Percentiles rank a stretch among this genome's conserved stretches.
These are phyloP conservation scores for Andrena marginata DNA, from an alignment of 2,888 invertebrate genomes.

Conservation along the genomic window DNA sequence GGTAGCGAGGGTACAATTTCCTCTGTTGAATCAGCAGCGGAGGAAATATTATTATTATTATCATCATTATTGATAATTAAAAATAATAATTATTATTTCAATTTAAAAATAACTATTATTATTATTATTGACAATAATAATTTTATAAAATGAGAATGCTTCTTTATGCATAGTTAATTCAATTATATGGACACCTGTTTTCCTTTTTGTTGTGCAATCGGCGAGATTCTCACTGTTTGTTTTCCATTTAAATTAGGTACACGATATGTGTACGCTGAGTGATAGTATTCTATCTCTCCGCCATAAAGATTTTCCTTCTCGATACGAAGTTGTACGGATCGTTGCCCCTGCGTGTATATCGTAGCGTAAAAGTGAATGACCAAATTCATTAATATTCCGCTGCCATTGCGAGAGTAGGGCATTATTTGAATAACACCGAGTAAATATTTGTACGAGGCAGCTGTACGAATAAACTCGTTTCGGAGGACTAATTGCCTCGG, in stretches of 20 bases:
- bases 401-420: neutral
- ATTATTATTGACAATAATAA: no score
- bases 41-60: neutral
- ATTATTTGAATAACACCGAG: neutral
- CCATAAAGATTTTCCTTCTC: neutral
- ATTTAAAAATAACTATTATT: no score
- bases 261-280: neutral
- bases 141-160: no score
- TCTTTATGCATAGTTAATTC: no score
- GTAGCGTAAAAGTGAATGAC: conserved; percentile 4
- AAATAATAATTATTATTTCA: no score
- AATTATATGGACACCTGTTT: no score
- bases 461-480: neutral
- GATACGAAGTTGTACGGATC: neutral
- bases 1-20: no score
- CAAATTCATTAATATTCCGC: neutral
- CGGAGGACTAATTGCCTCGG: neutral
- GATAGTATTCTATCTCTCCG: neutral
- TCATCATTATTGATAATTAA: no score
- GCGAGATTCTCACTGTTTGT: no score
- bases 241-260: neutral
- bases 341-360: neutral
- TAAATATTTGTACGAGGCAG: neutral
- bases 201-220: no score
- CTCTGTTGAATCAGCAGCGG: no score